Base-by-base conservation (phyloP, 2,797 vertebrate species). In the Diplodus sargus region DNA sequence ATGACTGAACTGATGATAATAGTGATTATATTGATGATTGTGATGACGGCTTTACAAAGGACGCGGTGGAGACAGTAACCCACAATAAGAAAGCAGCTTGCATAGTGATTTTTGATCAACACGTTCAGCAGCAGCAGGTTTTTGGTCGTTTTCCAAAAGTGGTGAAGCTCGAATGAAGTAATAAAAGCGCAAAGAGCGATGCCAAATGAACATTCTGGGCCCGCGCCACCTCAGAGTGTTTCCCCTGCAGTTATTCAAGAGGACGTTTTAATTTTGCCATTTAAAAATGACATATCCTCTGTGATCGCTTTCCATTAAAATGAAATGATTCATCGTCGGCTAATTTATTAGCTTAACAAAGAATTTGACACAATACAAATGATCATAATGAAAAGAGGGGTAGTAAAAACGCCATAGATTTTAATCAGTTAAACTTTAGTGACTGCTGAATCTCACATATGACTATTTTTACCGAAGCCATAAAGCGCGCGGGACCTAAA, bases 161-260 rank as follows among this genome's bases (percentile, higher is more conserved):
- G 34, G 52, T 52, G 20, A 82, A 51, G 14, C 58, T 61, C 22
- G 74, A 25, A 71, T 16, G 23, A 48, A 65, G 45, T 34, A 65
- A 20, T 25, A 39, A 52, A 47, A 47, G 20, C 51, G 25, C 59
- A 9, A 17, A 67, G 63, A 48, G 73, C 25, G 15, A 71, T 25
- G 65, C 72, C 75, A 76, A 67, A 70, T 83, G 70, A 59, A 79
- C 48, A 22, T 15, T 11, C 49, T 83, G 75, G 78, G 49, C 43
- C 59, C 20, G 34, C 9, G 63, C 62, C 72, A 77, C 12, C 22
- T 14, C 23, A 45, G 45, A 25, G 9, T 28, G 60, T 12, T 30
- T 54, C 43, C 28, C 14, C 13, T n/a, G n/a, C 8, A 58, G 43
- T 59, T 56, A 47, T 70, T 65, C 43, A 62, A 53, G 47, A 39